phyloP scores from a whole-genome alignment of 2,888 invertebrate species.

The Rapana venosa region DNA sequence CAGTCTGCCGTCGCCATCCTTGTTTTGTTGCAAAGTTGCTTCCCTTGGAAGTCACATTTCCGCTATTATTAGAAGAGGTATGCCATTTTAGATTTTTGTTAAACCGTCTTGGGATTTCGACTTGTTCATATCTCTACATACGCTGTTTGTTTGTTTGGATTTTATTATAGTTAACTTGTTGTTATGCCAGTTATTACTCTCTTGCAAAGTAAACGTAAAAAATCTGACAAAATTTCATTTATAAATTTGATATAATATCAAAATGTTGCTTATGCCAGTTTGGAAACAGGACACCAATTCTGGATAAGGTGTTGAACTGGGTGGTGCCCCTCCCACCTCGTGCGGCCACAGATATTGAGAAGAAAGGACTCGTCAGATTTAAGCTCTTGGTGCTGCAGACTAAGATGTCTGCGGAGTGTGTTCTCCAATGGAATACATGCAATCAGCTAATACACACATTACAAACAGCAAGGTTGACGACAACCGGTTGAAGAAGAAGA shows the following conservation, averaged over 20 bases:
- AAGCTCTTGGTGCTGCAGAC: too few relatives aligned
- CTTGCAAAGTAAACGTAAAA: background rate
- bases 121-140: background rate
- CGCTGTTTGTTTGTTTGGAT: background rate
- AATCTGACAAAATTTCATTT: background rate
- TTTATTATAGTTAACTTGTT: background rate
- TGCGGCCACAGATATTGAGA: too few relatives aligned
- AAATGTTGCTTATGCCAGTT: background rate
- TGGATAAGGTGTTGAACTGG: too few relatives aligned
- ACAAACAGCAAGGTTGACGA: too few relatives aligned
- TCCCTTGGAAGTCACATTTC: background rate
- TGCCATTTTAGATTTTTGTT: background rate
- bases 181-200: background rate
- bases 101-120: background rate
- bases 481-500: too few relatives aligned
- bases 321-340: too few relatives aligned
- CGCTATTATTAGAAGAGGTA: too few relatives aligned
- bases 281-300: too few relatives aligned
- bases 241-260: background rate
- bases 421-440: too few relatives aligned
- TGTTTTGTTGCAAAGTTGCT: slow-evolving; percentile 1
- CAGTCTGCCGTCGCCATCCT: slow-evolving; percentile 76
- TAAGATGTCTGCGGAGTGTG: too few relatives aligned
- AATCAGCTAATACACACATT: too few relatives aligned
- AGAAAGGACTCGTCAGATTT: too few relatives aligned